A percentile compares a stretch with the other conserved stretches of the same genome.
phyloP scores from a whole-genome alignment of 2,888 invertebrate species.

The Cantharis rufa region DNA sequence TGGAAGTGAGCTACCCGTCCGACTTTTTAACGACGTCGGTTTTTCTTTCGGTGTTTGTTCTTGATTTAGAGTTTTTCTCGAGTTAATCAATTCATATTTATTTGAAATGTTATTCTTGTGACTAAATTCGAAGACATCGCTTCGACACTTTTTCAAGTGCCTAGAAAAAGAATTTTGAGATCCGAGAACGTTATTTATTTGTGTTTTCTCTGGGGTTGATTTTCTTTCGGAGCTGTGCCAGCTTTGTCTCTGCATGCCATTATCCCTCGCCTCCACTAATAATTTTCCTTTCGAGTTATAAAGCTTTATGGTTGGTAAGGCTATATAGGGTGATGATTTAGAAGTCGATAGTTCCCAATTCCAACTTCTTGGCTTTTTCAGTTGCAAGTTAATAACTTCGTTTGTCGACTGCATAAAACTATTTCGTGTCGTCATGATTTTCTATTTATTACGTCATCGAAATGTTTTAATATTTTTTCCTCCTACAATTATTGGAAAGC shows the following conservation, averaged over 20 bases:
- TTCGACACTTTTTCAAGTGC: constrained; percentile 19
- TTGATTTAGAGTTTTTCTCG: neutral
- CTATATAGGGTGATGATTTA: constrained; percentile 64
- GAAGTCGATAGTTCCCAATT: constrained; percentile 69
- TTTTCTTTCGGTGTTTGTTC: neutral
- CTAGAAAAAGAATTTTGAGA: constrained; percentile 3
- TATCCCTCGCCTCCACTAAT: constrained; percentile 64
- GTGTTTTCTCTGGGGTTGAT: constrained; percentile 3
- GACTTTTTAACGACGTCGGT: constrained; percentile 7
- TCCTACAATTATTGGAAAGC: constrained; percentile 6
- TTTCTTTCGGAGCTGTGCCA: constrained; percentile 44
- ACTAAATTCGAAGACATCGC: constrained; percentile 14
- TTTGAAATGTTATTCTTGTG: constrained; percentile 10
- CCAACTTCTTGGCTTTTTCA: constrained; percentile 64
- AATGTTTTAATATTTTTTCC: constrained; percentile 5
- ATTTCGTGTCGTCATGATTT: neutral
- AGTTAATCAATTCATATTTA: constrained; percentile 12
- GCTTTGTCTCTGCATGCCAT: constrained; percentile 55
- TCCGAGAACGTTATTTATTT: constrained; percentile 14
- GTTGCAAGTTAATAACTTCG: constrained; percentile 65
- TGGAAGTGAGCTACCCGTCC: neutral
- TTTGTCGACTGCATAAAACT: neutral
- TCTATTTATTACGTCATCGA: neutral
- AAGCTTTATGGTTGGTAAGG: constrained; percentile 66
- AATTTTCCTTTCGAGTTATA: constrained; percentile 67